Conservation (phyloP, 2,113 vertebrate genomes). For the Macrotis lagotis region DNA sequence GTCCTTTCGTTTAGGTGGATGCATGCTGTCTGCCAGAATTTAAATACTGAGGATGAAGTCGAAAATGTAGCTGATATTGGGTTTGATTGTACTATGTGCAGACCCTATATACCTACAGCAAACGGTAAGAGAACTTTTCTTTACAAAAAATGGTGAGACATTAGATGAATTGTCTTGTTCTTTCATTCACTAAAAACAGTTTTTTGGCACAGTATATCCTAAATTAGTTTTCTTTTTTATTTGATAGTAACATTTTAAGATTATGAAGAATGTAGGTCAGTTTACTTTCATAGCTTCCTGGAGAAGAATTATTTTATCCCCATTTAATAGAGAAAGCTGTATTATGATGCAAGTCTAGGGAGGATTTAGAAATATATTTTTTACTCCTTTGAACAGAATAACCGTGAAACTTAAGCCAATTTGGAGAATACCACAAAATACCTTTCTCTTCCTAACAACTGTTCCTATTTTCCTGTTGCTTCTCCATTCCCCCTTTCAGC, state of each 20-base stretch:
- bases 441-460: neutral
- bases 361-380: neutral
- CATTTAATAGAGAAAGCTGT: neutral
- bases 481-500: neutral
- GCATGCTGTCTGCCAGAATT: slow-evolving; percentile 94
- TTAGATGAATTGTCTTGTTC: neutral
- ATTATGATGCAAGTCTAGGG: neutral
- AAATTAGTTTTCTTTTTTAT: neutral
- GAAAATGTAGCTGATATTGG: slow-evolving; percentile 93
- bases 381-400: neutral
- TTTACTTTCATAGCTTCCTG: slow-evolving; percentile 43
- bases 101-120: slow-evolving; percentile 83
- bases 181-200: rapidly evolving
- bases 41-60: slow-evolving; percentile 93
- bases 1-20: slow-evolving; percentile 92
- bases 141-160: slow-evolving; percentile 17
- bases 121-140: slow-evolving; percentile 85
- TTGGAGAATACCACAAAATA: neutral
- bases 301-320: slow-evolving; percentile 12
- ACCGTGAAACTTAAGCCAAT: neutral
- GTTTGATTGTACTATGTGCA: slow-evolving; percentile 96
- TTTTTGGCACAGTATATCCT: neutral
- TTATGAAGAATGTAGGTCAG: neutral
- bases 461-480: neutral
- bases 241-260: neutral